These are phyloP conservation scores for Noctua fimbriata DNA, from an alignment of 2,888 invertebrate species.

Conservation along the genomic window DNA sequence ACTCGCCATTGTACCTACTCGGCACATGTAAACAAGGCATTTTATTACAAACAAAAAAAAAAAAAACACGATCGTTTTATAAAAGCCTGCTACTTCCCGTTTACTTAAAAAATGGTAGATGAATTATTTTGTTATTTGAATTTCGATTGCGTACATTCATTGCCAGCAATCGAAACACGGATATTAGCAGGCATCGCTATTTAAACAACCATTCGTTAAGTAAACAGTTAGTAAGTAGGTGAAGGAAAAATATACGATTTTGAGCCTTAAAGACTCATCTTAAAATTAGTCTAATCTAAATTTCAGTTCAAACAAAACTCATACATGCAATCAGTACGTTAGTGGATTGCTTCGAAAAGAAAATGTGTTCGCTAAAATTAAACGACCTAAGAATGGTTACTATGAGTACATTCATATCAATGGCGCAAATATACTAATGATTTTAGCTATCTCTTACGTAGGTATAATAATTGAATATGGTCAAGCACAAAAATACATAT, in stretches of 20 bases:
- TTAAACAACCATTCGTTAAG: neutral
- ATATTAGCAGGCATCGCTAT: neutral
- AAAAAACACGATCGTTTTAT: neutral
- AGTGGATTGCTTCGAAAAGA: conserved; percentile 58
- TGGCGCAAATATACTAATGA: conserved; percentile 17
- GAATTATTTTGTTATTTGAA: conserved; percentile 4
- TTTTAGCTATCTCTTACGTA: conserved; percentile 24
- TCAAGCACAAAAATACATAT: conserved; percentile 9
- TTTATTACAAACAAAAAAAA: neutral
- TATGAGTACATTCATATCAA: conserved; percentile 32
- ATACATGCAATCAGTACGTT: conserved; percentile 67
- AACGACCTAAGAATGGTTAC: conserved; percentile 50
- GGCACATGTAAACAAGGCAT: neutral
- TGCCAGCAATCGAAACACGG: neutral
- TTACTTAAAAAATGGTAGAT: neutral
- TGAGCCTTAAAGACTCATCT: conserved; percentile 11
- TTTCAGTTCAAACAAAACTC: conserved; percentile 45
- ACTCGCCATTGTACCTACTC: neutral
- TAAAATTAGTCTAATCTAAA: conserved; percentile 42
- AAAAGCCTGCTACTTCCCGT: neutral
- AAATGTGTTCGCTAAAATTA: conserved; percentile 60
- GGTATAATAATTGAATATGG: neutral
- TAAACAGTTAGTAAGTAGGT: neutral
- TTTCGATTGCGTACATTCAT: neutral
- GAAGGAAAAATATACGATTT: neutral